Percentiles rank a stretch among this genome's conserved stretches.
These are phyloP conservation scores for Drosophila paramelanica DNA, from an alignment of 2,888 invertebrate genomes.

Conservation along the genomic window DNA sequence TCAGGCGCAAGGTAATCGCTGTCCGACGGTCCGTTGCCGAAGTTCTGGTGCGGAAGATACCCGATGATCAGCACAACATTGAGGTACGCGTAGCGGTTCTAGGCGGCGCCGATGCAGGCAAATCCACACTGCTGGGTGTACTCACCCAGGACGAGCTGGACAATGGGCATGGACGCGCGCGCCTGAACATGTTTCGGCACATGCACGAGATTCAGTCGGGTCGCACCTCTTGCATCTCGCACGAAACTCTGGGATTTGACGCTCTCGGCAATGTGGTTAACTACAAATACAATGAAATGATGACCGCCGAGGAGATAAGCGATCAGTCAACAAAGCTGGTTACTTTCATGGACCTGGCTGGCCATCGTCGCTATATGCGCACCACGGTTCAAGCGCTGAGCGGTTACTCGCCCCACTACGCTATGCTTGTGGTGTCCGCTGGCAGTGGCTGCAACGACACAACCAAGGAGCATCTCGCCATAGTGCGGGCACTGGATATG, in stretches of 20 bases:
- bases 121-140: slow-evolving; percentile 97
- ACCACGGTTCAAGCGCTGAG: slow-evolving; percentile 98
- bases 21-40: slow-evolving; percentile 90
- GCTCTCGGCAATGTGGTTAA: slow-evolving; percentile 93
- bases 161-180: slow-evolving; percentile 96
- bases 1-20: slow-evolving; percentile 88
- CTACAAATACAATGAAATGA: slow-evolving; percentile 94
- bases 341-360: slow-evolving; percentile 97
- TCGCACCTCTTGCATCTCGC: slow-evolving; percentile 97
- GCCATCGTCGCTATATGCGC: slow-evolving; percentile 97
- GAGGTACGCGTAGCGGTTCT: slow-evolving; percentile 96
- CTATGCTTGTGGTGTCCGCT: slow-evolving; percentile 93
- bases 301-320: slow-evolving; percentile 97
- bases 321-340: slow-evolving; percentile 96
- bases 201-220: slow-evolving; percentile 97
- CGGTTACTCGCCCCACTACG: slow-evolving; percentile 96
- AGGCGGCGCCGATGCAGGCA: slow-evolving; percentile 98
- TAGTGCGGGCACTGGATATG: slow-evolving; percentile 91
- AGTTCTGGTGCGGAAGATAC: slow-evolving; percentile 94
- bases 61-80: slow-evolving; percentile 94
- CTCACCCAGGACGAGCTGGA: slow-evolving; percentile 98
- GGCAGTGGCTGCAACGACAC: slow-evolving; percentile 92
- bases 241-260: slow-evolving; percentile 98
- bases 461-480: slow-evolving; percentile 95
- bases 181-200: slow-evolving; percentile 97